These are phyloP conservation scores for Apostichopus leukothele DNA, from an alignment of 53 echinoderm and acorn worm species.

Conservation along the genomic window DNA sequence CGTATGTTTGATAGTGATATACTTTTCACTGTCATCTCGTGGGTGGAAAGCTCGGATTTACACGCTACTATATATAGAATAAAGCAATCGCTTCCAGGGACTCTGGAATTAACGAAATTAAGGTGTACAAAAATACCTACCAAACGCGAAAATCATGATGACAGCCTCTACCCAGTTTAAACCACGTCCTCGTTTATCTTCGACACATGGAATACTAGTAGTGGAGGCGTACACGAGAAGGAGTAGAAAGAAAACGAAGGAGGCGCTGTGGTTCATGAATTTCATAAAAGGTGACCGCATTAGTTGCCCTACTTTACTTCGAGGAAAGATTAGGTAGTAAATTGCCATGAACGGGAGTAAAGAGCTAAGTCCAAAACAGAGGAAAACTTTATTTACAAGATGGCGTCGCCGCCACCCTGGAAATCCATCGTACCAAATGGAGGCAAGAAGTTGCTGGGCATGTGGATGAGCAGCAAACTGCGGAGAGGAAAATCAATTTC, in stretches of 20 bases:
- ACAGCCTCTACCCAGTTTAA: conserved; percentile 65
- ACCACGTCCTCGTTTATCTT: conserved; percentile 54
- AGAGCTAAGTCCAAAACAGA: conserved; percentile 71
- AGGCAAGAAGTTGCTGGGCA: conserved; percentile 87
- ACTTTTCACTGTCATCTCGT: too few species aligned
- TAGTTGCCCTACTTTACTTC: conserved; percentile 72
- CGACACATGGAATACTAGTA: neutral
- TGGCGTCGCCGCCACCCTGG: conserved; percentile 93
- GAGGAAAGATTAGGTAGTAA: conserved; percentile 86
- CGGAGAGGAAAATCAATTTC: neutral
- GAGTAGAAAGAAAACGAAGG: conserved; percentile 83
- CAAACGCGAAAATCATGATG: conserved; percentile 81
- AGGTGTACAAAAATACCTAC: conserved; percentile 49
- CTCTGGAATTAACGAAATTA: too few species aligned
- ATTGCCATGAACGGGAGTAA: conserved; percentile 87
- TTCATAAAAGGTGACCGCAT: conserved; percentile 98
- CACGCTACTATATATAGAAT: too few species aligned
- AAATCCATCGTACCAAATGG: conserved; percentile 97
- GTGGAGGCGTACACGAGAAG: conserved; percentile 84
- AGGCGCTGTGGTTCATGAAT: conserved; percentile 97
- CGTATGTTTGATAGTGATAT: too few species aligned
- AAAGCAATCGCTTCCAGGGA: too few species aligned
- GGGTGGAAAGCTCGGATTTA: too few species aligned
- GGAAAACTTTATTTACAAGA: conserved; percentile 73
- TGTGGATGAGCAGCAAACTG: conserved; percentile 97